Evolutionary conservation across 2,888 invertebrate species (phyloP).

Genomic region (Nycteola revayana): DNA sequence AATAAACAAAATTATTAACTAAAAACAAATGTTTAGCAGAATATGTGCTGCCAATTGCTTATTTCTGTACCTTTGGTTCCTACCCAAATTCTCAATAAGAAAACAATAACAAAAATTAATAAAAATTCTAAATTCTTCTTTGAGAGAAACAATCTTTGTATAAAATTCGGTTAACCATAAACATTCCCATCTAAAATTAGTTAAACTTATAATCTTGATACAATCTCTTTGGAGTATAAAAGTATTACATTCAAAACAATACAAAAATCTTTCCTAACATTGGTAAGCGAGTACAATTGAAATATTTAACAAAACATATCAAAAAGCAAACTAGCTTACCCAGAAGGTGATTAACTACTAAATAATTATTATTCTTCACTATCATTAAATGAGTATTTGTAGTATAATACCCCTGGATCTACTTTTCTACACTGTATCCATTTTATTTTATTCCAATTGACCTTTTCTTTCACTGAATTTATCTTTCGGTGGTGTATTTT

Average conservation of each 20-base stretch:
- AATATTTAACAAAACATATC: too few relatives aligned
- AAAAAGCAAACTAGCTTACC: too few relatives aligned
- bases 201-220: background rate
- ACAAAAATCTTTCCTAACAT: background rate
- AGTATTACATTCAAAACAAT: background rate
- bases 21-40: background rate
- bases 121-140: background rate
- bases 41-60: background rate
- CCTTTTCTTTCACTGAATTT: too few relatives aligned
- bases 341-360: too few relatives aligned
- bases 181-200: background rate
- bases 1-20: background rate
- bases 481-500: too few relatives aligned
- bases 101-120: background rate
- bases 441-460: too few relatives aligned
- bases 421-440: too few relatives aligned
- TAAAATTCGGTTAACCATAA: background rate
- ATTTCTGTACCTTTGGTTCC: background rate
- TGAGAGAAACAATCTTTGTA: background rate
- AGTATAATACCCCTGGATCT: too few relatives aligned
- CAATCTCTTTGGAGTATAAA: background rate
- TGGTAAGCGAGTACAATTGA: too few relatives aligned
- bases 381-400: too few relatives aligned
- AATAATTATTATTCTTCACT: too few relatives aligned
- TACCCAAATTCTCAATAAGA: background rate